phyloP scores from a whole-genome alignment of 2,888 invertebrate genomes.

The Odontomyia ornata region DNA sequence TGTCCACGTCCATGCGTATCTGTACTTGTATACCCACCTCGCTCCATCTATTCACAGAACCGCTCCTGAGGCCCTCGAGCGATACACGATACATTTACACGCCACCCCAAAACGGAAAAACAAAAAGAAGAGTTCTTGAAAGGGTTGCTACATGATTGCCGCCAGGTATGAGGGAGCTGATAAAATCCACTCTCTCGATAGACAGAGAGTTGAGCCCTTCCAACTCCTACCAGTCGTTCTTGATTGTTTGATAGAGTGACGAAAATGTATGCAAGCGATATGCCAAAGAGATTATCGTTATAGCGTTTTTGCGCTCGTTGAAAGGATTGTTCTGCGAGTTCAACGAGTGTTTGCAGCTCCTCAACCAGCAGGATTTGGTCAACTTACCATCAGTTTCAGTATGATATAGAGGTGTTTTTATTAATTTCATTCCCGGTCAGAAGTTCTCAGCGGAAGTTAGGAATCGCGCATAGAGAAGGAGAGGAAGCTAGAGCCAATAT shows the following conservation, averaged over 20 bases:
- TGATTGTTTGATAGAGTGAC: not conserved
- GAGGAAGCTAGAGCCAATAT: not conserved
- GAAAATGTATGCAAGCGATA: constrained; percentile 1
- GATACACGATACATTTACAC: not conserved
- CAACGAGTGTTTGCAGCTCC: not conserved
- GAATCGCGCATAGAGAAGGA: not conserved
- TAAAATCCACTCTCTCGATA: not conserved
- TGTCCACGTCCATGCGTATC: constrained; percentile 14
- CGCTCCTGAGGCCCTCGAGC: not conserved
- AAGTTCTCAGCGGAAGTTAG: not conserved
- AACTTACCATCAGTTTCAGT: not conserved
- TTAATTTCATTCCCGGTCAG: not conserved
- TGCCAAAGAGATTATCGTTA: constrained; percentile 28
- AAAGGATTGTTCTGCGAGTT: not conserved
- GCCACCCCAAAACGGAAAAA: not conserved
- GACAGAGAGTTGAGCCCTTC: not conserved
- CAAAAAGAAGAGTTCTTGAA: not conserved
- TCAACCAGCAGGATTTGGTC: too few species aligned
- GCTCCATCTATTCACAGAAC: not conserved
- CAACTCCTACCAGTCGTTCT: not conserved
- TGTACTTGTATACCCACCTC: not conserved
- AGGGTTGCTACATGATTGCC: constrained; percentile 2
- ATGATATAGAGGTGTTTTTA: not conserved
- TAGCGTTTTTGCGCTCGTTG: constrained; percentile 9
- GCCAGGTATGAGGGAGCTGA: not conserved